Base-by-base conservation (phyloP, 2,113 vertebrate genomes). In the Benitochromis conjunctus region DNA sequence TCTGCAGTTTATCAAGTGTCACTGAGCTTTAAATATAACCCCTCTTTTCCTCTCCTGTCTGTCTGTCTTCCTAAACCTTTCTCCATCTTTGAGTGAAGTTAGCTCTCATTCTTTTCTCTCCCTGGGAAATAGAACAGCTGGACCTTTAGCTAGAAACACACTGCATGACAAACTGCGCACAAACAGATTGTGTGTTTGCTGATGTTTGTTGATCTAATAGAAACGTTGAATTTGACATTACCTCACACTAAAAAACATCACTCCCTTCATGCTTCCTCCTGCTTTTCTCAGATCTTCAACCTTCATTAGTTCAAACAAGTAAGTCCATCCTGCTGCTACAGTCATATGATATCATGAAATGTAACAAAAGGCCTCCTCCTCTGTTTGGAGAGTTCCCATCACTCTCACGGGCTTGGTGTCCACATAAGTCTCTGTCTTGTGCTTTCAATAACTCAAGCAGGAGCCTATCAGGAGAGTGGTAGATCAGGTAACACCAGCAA, bases 401-500 rank as follows among this genome's bases (percentile, higher is more conserved):
- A n/a, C 71, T 48, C 77, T 36, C 34, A 38, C 21, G 57, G 56
- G 54, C 31, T 12, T 31, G 54, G 51, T 60, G 74, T 87, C 53
- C 58, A 87, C 84, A 88, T 86, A 38, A 41, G 58, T 89, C 87
- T 86, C 79, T 87, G 86, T 89, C 84, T 80, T 58, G 11, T 62
- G 26, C 76, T 41, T 89, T 86, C 89, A 86, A 85, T 89, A 91
- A 92, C 89, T 90, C 81, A 82, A 12, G 48, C 66, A 14, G 38
- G 54, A 90, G 91, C 89, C 88, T 9, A 90, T 91, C 91, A 88
- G 41, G 58, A 31, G 31, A 74, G 83, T 79, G 76, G 88, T 84
- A 87, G 83, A 94, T 92, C 91, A 91, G 85, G 89, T 91, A 87
- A 81, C 89, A 69, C 74, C 54, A 80, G 82, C 84, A 71, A 54